Evolutionary conservation across 2,888 invertebrate species (phyloP).

Genomic region (Lasioglossum calceatum): DNA sequence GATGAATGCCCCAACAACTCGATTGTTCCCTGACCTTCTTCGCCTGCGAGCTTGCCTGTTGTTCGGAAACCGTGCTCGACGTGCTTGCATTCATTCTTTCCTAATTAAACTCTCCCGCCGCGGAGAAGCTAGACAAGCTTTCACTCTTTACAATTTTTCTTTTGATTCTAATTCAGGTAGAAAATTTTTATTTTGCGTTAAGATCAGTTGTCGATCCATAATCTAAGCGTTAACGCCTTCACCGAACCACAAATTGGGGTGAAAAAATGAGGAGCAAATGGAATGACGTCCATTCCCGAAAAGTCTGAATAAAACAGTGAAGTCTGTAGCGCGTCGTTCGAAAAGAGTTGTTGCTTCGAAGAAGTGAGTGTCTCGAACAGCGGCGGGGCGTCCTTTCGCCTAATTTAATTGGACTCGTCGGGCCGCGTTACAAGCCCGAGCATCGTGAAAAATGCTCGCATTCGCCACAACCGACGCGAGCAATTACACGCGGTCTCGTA

Average conservation of each 20-base stretch:
- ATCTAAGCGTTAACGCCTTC: too few species aligned
- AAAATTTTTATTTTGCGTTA: too few species aligned
- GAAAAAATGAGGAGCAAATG: background rate
- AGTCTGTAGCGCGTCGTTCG: background rate
- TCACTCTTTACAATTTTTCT: too few species aligned
- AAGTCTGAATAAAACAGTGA: background rate
- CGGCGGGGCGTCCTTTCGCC: background rate
- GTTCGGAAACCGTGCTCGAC: background rate
- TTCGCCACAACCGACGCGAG: slow-evolving; percentile 1
- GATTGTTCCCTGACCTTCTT: slow-evolving; percentile 41
- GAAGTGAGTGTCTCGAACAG: background rate
- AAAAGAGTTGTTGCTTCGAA: background rate
- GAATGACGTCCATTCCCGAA: background rate
- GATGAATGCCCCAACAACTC: slow-evolving; percentile 29
- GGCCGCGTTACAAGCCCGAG: background rate
- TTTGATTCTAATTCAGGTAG: too few species aligned
- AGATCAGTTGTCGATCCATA: too few species aligned
- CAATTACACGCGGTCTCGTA: slow-evolving; percentile 31
- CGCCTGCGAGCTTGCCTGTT: background rate
- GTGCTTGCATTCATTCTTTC: background rate
- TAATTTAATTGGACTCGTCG: slow-evolving; percentile 5
- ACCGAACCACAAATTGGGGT: background rate
- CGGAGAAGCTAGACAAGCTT: background rate
- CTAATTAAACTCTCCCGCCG: background rate
- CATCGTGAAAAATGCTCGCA: slow-evolving; percentile 4